phyloP scores from a whole-genome alignment of 1,140 invertebrate species.

The Drosophila arawakana region DNA sequence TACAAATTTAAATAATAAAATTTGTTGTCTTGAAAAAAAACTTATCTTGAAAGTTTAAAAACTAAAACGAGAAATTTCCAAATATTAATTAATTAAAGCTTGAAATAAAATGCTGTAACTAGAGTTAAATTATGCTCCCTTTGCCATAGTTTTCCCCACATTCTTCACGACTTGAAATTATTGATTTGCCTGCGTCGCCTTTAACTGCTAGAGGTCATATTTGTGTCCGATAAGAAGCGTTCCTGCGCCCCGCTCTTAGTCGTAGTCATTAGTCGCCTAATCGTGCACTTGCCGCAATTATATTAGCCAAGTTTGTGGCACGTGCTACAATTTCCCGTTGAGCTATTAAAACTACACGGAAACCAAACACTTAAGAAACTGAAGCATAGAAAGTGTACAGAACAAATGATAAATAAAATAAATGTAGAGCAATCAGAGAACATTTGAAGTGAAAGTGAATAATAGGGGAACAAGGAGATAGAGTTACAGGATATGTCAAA shows the following conservation, averaged over 20 bases:
- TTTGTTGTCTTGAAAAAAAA: no score
- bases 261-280: conserved; percentile 5
- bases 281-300: conserved; percentile 18
- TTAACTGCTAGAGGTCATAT: background rate
- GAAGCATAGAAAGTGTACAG: conserved; percentile 19
- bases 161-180: background rate
- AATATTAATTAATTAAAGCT: no score
- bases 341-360: background rate
- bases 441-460: background rate
- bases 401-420: conserved; percentile 17
- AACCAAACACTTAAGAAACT: conserved; percentile 54
- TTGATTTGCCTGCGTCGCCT: background rate
- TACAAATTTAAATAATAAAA: no score
- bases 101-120: no score
- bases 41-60: no score
- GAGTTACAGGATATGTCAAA: conserved; percentile 13
- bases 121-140: no score
- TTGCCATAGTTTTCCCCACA: no score
- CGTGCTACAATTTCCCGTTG: conserved; percentile 27
- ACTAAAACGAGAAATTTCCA: no score
- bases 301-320: conserved; percentile 1
- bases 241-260: background rate
- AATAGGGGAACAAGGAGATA: background rate
- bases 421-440: conserved; percentile 7
- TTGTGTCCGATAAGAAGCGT: background rate